Base-by-base conservation (phyloP, 2,113 vertebrate species). In the Gallinago media region DNA sequence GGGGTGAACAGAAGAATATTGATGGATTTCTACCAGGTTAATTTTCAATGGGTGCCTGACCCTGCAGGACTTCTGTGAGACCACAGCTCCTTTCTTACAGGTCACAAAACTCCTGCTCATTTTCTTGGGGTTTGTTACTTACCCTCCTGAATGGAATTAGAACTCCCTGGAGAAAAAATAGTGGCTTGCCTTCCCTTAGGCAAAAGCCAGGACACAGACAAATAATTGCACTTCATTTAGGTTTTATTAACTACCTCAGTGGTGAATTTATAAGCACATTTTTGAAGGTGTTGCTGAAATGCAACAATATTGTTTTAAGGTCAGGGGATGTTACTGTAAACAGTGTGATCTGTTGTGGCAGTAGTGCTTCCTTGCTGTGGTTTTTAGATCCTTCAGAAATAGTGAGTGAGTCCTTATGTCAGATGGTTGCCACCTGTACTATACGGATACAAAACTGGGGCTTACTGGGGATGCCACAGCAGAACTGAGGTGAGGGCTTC, bases 401-500 rank as follows among this genome's bases (percentile, higher is more conserved):
- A 58, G 46, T 2, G 7, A 59, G 9, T 14, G 36, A 55, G 16
- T 44, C 54, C 12, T 66, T 12, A 1, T 21, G 16, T 34, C 50
- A n/a, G 34, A 17, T 8, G 32, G 55, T 34, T 50, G 23, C 31
- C 32, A 27, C 62, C 46, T n/a, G 56, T 76, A n/a, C 42, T 31
- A 25, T 4, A 44, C 0, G 1, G 34, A 8, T 36, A n/a, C 11
- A n/a, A 81, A 75, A 61, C 0, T 23, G 46, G 42, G 44, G 8
- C n/a, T 68, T 44, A 25, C 59, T 36, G 42, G 25, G 36, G 58
- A 16, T 22, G 52, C 44, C 19, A 8, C 40, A 32, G 27, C 54
- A 61, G 40, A 44, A 18, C 17, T 44, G 47, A 44, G 22, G 7
- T 66, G 50, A 20, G 13, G 17, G 14, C n/a, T 70, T 80, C 32